Evolutionary conservation across 2,888 invertebrate genomes (phyloP), one percentile per base, ranked within the genome.

Genomic region (Caprella mutica): DNA sequence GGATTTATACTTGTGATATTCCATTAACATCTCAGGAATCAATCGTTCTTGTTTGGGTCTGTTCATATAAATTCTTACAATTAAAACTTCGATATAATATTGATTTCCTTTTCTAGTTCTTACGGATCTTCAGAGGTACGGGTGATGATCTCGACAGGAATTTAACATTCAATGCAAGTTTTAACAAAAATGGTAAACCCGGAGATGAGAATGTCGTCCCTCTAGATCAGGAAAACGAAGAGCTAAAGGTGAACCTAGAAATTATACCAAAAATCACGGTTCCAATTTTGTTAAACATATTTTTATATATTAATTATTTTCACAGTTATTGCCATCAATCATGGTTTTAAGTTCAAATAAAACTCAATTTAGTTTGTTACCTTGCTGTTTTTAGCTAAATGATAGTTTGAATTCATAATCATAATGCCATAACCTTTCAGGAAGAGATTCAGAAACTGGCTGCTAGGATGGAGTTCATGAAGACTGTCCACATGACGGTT

Each of bases 61-160:
- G 12, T n/a, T 3, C n/a, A n/a, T n/a, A n/a, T n/a, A n/a, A n/a
- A n/a, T n/a, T n/a, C n/a, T n/a, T n/a, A n/a, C n/a, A n/a, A n/a
- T n/a, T n/a, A n/a, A n/a, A n/a, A n/a, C n/a, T n/a, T n/a, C n/a
- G n/a, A n/a, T n/a, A n/a, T n/a, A n/a, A n/a, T n/a, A 23, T 30
- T 55, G 26, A 14, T 48, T 21, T 24, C 39, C 23, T 46, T n/a
- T 54, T 56, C 19, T 70, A 88, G 84, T 84, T 90, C 29, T 74
- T 85, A 46, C 79, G 89, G 50, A 87, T 91, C 9, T 76, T 86
- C 8, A 81, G 84, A 65, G 90, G 90, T 9, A 86, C 87, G 66
- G 90, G 89, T 26, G 89, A 90, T 72, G 87, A 88, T 68, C 89
- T 88, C 86, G 89, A 90, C 74, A 86, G 86, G 53, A 86, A 87